These are phyloP conservation scores for Characodon lateralis DNA, from an alignment of 2,797 vertebrate genomes.

Conservation along the genomic window DNA sequence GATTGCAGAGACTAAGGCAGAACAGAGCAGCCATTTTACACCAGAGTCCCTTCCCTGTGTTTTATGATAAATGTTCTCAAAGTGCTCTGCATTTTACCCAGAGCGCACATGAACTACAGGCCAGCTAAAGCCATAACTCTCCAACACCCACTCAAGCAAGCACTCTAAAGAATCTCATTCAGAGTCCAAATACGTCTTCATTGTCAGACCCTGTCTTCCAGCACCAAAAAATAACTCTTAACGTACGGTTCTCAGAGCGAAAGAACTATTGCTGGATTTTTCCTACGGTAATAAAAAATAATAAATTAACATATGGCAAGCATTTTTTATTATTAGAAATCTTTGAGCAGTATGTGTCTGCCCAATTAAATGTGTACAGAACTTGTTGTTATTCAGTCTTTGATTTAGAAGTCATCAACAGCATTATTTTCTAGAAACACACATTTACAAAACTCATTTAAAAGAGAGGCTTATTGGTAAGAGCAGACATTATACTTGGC, in stretches of 20 bases:
- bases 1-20: constrained; percentile 68
- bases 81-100: constrained; percentile 80
- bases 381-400: neutral
- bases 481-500: constrained; percentile 29
- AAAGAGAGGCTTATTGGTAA: constrained; percentile 44
- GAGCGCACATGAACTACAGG: constrained; percentile 79
- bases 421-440: neutral
- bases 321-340: constrained; percentile 7
- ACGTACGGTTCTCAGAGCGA: constrained; percentile 17
- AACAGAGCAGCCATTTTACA: constrained; percentile 77
- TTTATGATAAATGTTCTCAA: constrained; percentile 83
- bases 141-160: constrained; percentile 66
- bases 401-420: neutral
- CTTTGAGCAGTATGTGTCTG: neutral
- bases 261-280: constrained; percentile 6
- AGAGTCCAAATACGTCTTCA: constrained; percentile 50
- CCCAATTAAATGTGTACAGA: neutral
- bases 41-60: constrained; percentile 70
- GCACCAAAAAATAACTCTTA: constrained; percentile 23
- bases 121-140: constrained; percentile 77
- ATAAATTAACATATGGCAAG: neutral
- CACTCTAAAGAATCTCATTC: constrained; percentile 62
- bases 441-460: constrained; percentile 3
- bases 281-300: neutral
- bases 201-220: constrained; percentile 26